Conservation (phyloP, 2,888 invertebrate genomes). For the Cylindroiulus punctatus region DNA sequence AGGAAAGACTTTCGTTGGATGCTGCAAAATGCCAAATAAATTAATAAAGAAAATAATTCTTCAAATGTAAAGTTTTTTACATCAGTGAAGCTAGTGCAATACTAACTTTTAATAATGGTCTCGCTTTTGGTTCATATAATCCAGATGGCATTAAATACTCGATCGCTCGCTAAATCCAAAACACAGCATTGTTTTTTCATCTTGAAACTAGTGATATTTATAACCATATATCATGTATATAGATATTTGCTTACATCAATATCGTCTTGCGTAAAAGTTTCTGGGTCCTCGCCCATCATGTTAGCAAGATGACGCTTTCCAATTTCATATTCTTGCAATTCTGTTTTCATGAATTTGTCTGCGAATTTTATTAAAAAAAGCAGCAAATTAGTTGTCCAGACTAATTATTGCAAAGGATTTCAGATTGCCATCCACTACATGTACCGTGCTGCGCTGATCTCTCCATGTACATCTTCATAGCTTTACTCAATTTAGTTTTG, state of each 20-base stretch:
- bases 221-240: not conserved
- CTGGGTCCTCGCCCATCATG: conserved; percentile 97
- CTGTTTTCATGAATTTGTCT: conserved; percentile 83
- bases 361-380: conserved; percentile 58
- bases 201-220: conserved; percentile 55
- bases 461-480: conserved; percentile 89
- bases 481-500: conserved; percentile 72
- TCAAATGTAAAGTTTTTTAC: not conserved
- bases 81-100: not conserved
- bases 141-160: conserved; percentile 96
- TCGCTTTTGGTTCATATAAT: conserved; percentile 82
- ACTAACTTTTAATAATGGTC: conserved; percentile 81
- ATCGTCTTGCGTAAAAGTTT: conserved; percentile 86
- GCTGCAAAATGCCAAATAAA: conserved; percentile 64
- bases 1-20: conserved; percentile 87
- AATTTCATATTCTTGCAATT: conserved; percentile 83
- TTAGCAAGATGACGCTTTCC: conserved; percentile 96
- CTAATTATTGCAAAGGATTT: not conserved
- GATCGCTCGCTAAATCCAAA: conserved; percentile 78
- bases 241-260: conserved; percentile 74
- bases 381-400: not conserved
- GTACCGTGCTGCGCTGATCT: conserved; percentile 80
- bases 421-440: conserved; percentile 58
- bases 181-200: not conserved
- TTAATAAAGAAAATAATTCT: conserved; percentile 8